Percentiles rank a stretch among this genome's conserved stretches.
Evolutionary conservation across 2,797 vertebrate species (phyloP).

Genomic region (Pterois miles): DNA sequence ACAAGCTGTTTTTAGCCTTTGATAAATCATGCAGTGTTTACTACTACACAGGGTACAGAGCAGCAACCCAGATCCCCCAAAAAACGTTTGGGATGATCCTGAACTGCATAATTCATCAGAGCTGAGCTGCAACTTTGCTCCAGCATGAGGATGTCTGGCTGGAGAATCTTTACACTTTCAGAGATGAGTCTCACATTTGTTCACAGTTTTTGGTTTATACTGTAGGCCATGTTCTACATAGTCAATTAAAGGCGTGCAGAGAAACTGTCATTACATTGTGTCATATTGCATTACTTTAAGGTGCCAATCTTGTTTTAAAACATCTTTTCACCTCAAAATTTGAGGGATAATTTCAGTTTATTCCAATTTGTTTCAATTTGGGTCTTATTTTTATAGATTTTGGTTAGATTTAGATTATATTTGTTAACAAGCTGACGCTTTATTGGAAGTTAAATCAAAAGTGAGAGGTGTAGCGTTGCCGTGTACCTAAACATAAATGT

Average conservation of each 20-base stretch:
- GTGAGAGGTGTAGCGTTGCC: neutral
- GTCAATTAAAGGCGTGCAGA: neutral
- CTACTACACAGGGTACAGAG: constrained; percentile 44
- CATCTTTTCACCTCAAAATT: neutral
- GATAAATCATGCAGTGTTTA: constrained; percentile 81
- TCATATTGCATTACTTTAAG: neutral
- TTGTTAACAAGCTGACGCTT: neutral
- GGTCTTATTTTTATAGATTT: neutral
- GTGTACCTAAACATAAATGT: neutral
- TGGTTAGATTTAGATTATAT: no score
- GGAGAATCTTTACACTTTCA: constrained; percentile 19
- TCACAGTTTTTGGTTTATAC: neutral
- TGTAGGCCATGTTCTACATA: constrained; percentile 9
- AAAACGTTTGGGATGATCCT: constrained; percentile 61
- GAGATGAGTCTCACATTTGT: neutral
- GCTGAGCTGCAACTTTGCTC: constrained; percentile 42
- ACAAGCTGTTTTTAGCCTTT: constrained; percentile 65
- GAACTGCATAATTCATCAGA: constrained; percentile 68
- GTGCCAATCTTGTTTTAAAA: neutral
- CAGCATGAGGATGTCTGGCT: constrained; percentile 24
- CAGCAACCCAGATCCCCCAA: constrained; percentile 42
- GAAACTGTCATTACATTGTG: neutral
- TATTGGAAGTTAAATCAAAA: neutral
- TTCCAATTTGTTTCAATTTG: neutral
- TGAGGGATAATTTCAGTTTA: neutral